phyloP scores from a whole-genome alignment of 1,140 invertebrate genomes.

The Neomicropteryx cornuta region DNA sequence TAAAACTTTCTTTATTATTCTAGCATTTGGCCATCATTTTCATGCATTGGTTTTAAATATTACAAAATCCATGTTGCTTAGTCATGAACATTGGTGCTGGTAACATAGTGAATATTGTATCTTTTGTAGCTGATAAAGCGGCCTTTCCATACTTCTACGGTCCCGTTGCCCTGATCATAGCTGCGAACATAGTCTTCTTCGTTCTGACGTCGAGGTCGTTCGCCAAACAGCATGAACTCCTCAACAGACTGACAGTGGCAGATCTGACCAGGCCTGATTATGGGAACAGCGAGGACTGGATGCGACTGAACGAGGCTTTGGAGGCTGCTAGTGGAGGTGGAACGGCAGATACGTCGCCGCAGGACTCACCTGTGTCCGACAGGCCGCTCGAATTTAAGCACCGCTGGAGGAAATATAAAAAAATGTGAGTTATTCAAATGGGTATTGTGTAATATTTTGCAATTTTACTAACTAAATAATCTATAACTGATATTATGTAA shows the following conservation, averaged over 20 bases:
- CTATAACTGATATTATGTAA: too few relatives aligned
- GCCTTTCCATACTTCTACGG: conserved; percentile 52
- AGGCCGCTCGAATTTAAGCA: conserved; percentile 21
- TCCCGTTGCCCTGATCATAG: conserved; percentile 43
- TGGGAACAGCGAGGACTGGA: conserved; percentile 30
- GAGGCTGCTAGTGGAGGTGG: conserved; percentile 19
- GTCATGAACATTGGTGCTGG: too few relatives aligned
- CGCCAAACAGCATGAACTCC: conserved; percentile 29
- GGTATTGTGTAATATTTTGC: too few relatives aligned
- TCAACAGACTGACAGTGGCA: conserved; percentile 31
- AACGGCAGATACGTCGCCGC: conserved; percentile 16
- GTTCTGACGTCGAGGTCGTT: conserved; percentile 38
- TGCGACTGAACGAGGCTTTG: conserved; percentile 23
- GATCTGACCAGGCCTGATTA: conserved; percentile 30
- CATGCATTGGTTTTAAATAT: too few relatives aligned
- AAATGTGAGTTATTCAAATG: conserved; percentile 35
- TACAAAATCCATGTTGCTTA: too few relatives aligned
- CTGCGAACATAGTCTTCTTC: conserved; percentile 42
- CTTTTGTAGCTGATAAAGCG: conserved; percentile 38
- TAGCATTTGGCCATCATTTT: too few relatives aligned
- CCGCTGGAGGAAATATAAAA: conserved; percentile 29
- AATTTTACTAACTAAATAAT: too few relatives aligned
- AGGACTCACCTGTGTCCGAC: conserved; percentile 19
- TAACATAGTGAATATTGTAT: too few relatives aligned
- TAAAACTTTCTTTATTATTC: too few relatives aligned